Base-by-base conservation (phyloP, 1,140 invertebrate genomes). In the Hestina assimilis region DNA sequence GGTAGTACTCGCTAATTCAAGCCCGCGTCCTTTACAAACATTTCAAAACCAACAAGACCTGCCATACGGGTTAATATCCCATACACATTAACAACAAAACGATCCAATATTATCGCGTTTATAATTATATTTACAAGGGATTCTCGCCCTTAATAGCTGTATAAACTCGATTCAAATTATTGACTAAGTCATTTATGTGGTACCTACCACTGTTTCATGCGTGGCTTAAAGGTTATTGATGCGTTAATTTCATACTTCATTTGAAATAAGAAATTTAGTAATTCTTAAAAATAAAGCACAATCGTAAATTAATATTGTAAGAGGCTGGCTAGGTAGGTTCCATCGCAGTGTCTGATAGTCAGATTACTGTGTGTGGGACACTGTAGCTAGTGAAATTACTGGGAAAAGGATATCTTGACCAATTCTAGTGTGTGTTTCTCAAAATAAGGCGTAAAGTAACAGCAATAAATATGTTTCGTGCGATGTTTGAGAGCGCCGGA, bases 1-100 rank as follows among this genome's bases (percentile, higher is more conserved):
- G 65, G 68, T 71, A 71, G 68, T 58, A 71, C 61, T 59, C 59
- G 68, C 68, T 71, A 71, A 71, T 71, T 71, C 64, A 52, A 64
- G 59, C 65, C 56, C 29, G 53, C 58, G 65, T 71, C 68, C 68
- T 71, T 59, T 55, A 62, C 43, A 67, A 70, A 67, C 59, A 71
- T 48, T 46, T 46, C 60, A 56, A 65, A 59, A 71, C 52, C 61
- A 71, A 71, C 68, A 71, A 63, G 64, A 35, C 11, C 6, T n/a
- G 9, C 11, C 23, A 38, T 61, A 71, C 59, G 51, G 61, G 53
- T 62, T 24, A 65, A 45, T 57, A 55, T 67, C 46, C 46, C 43
- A n/a, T 54, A 14, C 26, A 11, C 15, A 31, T 24, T 4, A 42
- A 14, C 14, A 20, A 43, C 5, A 3, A 41, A 28, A 48, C 42